Base-by-base conservation (phyloP, 30 jellyfish, hydroid and myxozoan species). In the Aurelia aurita complex sp. Pacific region DNA sequence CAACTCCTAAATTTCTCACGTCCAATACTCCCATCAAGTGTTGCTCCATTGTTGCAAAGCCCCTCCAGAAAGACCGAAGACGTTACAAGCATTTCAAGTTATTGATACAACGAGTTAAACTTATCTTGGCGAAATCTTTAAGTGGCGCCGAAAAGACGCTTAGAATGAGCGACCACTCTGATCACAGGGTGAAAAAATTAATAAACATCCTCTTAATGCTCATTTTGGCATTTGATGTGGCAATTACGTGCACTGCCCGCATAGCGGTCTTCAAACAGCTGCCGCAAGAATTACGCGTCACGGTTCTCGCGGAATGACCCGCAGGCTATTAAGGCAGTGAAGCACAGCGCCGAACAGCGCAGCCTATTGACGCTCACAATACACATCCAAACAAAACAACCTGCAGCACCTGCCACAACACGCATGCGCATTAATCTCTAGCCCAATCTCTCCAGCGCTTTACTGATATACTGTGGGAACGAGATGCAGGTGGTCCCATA, bases 401-500 rank as follows among this genome's bases (percentile, higher is more conserved):
- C 96, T 78, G 96, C 88, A 72, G 83, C 96, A 88, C 96, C 96
- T 88, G 96, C 73, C 90, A 71, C 78, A 23, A 11, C 78, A 65
- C 96, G 96, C 96, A 88, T 88, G 96, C 96, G 96, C 87, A 69
- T 59, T 79, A 12, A 64, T 42, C 89, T 79, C 88, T 60, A 38
- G 64, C 88, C 79, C 85, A 62, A 69, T 72, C 83, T 57, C 80
- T 64, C 85, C 52, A 69, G 86, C 96, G 90, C 66, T 71, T 63
- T 80, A 46, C 91, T 52, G 77, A 78, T 88, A 77, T 88, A 80
- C 96, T 79, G 96, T 88, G 96, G 96, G 96, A 77, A 88, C 79
- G 82, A 64, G 85, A 76, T 68, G 91, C 96, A 88, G 96, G 96
- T 88, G 96, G 96, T 71, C 85, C 83, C 88, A 79, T 83, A 78